These are phyloP conservation scores for Herminia tarsipennalis DNA, from an alignment of 2,888 invertebrate species.

Conservation along the genomic window DNA sequence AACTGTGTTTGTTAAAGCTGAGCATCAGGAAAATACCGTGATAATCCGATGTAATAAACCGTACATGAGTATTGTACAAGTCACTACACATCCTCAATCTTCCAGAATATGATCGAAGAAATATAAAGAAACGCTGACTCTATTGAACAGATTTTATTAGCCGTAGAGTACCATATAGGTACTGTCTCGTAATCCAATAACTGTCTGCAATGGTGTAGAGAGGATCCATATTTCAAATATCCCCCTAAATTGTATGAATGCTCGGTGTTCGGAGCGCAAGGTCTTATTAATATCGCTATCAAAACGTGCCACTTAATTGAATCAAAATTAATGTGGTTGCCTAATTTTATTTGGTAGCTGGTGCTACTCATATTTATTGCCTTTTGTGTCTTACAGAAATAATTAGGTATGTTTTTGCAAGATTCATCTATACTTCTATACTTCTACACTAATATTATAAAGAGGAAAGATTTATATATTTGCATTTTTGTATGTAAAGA, in stretches of 20 bases:
- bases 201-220: constrained; percentile 39
- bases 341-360: constrained; percentile 15
- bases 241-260: constrained; percentile 22
- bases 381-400: neutral
- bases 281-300: constrained; percentile 30
- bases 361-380: constrained; percentile 1
- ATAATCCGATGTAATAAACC: constrained; percentile 1
- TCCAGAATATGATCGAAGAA: constrained; percentile 8
- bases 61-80: constrained; percentile 6
- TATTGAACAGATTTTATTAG: constrained; percentile 41
- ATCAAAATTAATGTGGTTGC: constrained; percentile 37
- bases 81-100: constrained; percentile 14
- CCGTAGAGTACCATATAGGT: constrained; percentile 31
- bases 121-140: constrained; percentile 28
- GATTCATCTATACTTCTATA: too few relatives aligned
- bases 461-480: too few relatives aligned
- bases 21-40: too few relatives aligned
- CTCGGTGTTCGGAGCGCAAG: constrained; percentile 12
- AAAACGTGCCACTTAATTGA: constrained; percentile 30
- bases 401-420: neutral
- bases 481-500: too few relatives aligned
- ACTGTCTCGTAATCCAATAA: constrained; percentile 47
- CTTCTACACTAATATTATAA: too few relatives aligned
- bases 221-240: constrained; percentile 42
- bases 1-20: neutral